Evolutionary conservation across 37 sponge, comb jelly and placozoan genomes (phyloP), one percentile per base, ranked within the genome.

Genomic region (Ephydatia muelleri): DNA sequence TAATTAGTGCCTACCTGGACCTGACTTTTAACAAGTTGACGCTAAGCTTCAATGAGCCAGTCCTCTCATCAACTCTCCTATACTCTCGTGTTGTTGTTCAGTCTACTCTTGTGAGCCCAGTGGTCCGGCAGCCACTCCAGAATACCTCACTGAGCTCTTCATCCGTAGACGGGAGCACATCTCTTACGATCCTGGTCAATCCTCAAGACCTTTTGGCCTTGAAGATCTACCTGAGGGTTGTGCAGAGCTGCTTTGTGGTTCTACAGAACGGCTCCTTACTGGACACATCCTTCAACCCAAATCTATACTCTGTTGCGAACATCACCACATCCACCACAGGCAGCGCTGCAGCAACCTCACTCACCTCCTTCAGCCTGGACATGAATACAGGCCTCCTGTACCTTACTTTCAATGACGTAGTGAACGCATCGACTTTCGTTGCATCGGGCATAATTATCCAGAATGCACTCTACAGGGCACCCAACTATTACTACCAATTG

Each of bases 11-110:
- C n/a, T 49, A 81, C 2, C 75, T 97, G 0, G 86, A 94, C 57
- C 65, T 97, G n/a, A 86, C 92, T 48, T 40, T 65, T 23, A 94
- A 97, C 73, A 76, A 43, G 19, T 81, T 97, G 4, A 75, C 78
- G 38, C 85, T 97, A 23, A 88, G 83, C 19, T 94, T 97, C 73
- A 75, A 91, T 94, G 97, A 97, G 65, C 97, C 97, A 40, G 86
- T 97, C 26, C 47, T 91, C 21, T 74, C 88, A 29, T 72, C 79
- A 64, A 79, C 82, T 3, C 29, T 96, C 26, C 83, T 87, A 47
- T 92, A 87, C 65, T 65, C 67, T 26, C 69, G n/a, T 21, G 67
- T 95, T 32, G 8, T 80, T 0, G 67, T 95, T 23, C 88, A 84
- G 74, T 85, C 87, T 38, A 2, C 40, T 33, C 32, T 67, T 5